Percentiles rank a stretch among this genome's conserved stretches.
These are phyloP conservation scores for Peromyscus californicus DNA, from an alignment of 2,113 vertebrate genomes.

Conservation along the genomic window DNA sequence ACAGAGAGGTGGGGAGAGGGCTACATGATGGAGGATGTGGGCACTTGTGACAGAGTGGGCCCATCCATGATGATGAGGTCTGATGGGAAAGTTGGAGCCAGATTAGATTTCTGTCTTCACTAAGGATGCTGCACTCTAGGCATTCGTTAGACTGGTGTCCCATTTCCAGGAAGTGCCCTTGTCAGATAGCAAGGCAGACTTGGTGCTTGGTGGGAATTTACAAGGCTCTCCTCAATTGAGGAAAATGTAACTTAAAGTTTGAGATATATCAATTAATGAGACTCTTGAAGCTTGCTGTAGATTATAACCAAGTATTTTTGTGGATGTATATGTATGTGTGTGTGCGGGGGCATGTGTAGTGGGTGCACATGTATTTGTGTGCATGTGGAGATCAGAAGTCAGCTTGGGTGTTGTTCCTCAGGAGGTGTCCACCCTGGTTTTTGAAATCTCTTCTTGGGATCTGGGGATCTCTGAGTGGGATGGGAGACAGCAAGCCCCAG, in stretches of 20 bases:
- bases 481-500: too few relatives aligned
- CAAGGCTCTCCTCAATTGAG: not conserved
- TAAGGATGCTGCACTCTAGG: not conserved
- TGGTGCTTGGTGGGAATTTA: not conserved
- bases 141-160: not conserved
- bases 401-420: not conserved
- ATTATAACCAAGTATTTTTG: not conserved
- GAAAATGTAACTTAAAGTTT: not conserved
- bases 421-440: not conserved
- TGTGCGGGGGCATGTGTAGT: too few relatives aligned
- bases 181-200: not conserved
- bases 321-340: not conserved
- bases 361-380: not conserved
- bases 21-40: too few relatives aligned
- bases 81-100: not conserved
- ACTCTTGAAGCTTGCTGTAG: not conserved
- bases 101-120: not conserved
- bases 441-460: not conserved
- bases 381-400: not conserved
- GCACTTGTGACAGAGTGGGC: not conserved
- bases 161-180: not conserved
- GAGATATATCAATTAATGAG: not conserved
- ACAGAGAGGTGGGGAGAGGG: not conserved
- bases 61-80: accelerated
- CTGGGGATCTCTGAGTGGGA: not conserved